Evolutionary conservation across 1,140 invertebrate species (phyloP), one percentile per base, ranked within the genome.

Genomic region (Drosophila parvula): DNA sequence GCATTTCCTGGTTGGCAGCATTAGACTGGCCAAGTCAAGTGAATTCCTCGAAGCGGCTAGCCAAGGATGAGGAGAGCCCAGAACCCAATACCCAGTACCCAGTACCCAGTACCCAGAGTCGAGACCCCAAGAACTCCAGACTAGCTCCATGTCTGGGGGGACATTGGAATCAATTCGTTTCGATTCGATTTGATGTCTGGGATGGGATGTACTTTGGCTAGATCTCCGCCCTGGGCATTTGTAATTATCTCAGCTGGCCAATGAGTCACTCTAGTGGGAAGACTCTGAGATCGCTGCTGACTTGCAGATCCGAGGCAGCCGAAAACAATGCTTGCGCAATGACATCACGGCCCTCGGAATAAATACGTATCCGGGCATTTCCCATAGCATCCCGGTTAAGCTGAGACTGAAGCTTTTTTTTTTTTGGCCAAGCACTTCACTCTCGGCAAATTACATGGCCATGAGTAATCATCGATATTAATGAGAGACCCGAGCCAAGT

Each of bases 1-100:
- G 89, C 89, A 90, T 90, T 90, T 90, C 89, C 89, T 90, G 89
- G 89, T 90, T 90, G 81, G 55, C 77, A 76, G 83, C 83, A 86
- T 88, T 86, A 86, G 82, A 79, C 76, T 78, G 82, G 70, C 71
- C 82, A 83, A 80, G 80, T 88, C 84, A 88, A 89, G 83, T 89
- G 84, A 84, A 89, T 89, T 89, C 84, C 84, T 84, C 81, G 84
- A 89, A 90, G 65, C 69, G 53, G 51, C 36, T 41, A 38, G 38
- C 71, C 60, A 83, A 64, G 62, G 80, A 77, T 71, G 80, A 79
- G 57, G 27, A 50, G 47, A 40, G 64, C 40, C 36, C 60, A 63
- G 30, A 53, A 16, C 47, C 47, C 45, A 51, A 30, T 18, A 32
- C 47, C n/a, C 45, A 47, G 16, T 11, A 12, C 18, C 18, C 14